These are phyloP conservation scores for Acronicta leporina DNA, from an alignment of 2,888 invertebrate species.

Conservation along the genomic window DNA sequence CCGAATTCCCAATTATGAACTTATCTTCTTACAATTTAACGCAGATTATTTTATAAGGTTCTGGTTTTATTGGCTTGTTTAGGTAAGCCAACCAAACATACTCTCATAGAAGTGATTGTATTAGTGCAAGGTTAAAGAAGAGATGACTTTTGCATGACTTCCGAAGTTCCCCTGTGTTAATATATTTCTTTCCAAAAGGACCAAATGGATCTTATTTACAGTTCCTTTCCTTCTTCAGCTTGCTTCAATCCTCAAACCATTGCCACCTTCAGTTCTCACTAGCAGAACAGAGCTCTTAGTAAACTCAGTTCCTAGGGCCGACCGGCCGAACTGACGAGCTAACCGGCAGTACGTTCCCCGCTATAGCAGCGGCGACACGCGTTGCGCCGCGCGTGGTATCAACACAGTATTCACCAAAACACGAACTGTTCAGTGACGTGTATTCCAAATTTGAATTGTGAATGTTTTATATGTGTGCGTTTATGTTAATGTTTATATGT, in stretches of 20 bases:
- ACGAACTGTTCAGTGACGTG: constrained; percentile 46
- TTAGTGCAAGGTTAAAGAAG: too few species aligned
- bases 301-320: constrained; percentile 44
- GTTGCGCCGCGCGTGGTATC: constrained; percentile 18
- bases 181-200: not conserved
- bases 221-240: not conserved
- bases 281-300: constrained; percentile 41
- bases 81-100: too few species aligned
- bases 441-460: constrained; percentile 41
- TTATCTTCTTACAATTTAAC: too few species aligned
- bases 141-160: too few species aligned
- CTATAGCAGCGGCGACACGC: constrained; percentile 44
- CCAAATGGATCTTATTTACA: constrained; percentile 1
- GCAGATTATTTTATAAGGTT: too few species aligned
- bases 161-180: not conserved
- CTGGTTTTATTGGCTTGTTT: too few species aligned
- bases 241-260: constrained; percentile 37
- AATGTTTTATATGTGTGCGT: constrained; percentile 52
- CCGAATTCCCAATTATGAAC: too few species aligned
- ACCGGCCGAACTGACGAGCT: constrained; percentile 30
- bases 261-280: constrained; percentile 54
- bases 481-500: constrained; percentile 45
- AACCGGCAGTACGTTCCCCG: constrained; percentile 40
- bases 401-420: constrained; percentile 36
- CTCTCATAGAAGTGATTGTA: too few species aligned